Evolutionary conservation across 1,140 invertebrate genomes (phyloP).

Genomic region (Drosophila bipectinata): DNA sequence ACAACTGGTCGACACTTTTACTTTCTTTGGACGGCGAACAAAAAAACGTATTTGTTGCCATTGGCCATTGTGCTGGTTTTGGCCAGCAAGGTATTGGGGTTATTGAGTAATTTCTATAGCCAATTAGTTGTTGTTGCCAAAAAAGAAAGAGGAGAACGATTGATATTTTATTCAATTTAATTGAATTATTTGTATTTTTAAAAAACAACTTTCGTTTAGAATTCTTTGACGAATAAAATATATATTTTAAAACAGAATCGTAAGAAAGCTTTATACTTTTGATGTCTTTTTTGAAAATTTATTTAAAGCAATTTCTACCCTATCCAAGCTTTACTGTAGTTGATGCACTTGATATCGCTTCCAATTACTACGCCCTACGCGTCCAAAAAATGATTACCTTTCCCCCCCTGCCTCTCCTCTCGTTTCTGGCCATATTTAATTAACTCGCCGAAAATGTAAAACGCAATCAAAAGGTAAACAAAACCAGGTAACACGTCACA

Average conservation of each 20-base stretch:
- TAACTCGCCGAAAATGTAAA: conserved; percentile 45
- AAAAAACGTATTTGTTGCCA: conserved; percentile 54
- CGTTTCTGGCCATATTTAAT: conserved; percentile 37
- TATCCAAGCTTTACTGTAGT: conserved; percentile 46
- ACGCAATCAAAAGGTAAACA: conserved; percentile 59
- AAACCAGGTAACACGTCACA: conserved; percentile 37
- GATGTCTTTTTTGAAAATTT: too few species aligned
- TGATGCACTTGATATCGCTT: conserved; percentile 36
- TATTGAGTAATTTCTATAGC: conserved; percentile 48
- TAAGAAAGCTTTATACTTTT: too few species aligned
- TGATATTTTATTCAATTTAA: neutral
- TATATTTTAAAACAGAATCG: too few species aligned
- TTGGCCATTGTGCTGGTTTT: conserved; percentile 28
- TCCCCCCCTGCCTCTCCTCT: neutral
- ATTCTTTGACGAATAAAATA: conserved; percentile 1
- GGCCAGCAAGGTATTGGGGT: conserved; percentile 58
- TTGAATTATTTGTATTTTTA: too few species aligned
- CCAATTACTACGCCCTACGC: conserved; percentile 40
- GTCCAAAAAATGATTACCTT: conserved; percentile 25
- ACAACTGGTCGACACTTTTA: conserved; percentile 53
- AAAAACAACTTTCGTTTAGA: too few species aligned
- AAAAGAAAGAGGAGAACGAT: conserved; percentile 18
- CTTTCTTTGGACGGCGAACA: conserved; percentile 50
- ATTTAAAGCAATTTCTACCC: too few species aligned
- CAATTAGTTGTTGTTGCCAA: conserved; percentile 1